A percentile compares a stretch with the other conserved stretches of the same genome.
phyloP scores from a whole-genome alignment of 2,888 invertebrate species.

The Dryocosmus kuriphilus region DNA sequence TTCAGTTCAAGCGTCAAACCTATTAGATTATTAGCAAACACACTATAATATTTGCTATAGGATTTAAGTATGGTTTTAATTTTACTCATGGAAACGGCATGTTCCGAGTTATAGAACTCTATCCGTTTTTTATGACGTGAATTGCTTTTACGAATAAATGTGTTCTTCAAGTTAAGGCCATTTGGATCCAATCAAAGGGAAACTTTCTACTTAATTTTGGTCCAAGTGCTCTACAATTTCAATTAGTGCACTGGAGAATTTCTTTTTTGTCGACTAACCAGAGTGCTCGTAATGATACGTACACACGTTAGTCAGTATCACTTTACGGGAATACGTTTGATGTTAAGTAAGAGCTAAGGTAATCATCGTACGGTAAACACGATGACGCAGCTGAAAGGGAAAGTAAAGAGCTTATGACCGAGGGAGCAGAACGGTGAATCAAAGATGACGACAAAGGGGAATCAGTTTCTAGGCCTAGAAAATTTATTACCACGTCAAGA shows the following conservation, averaged over 20 bases:
- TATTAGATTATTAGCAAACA: too few relatives aligned
- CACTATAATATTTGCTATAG: too few relatives aligned
- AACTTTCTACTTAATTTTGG: too few relatives aligned
- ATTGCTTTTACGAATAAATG: too few relatives aligned
- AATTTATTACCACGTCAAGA: conserved; percentile 40
- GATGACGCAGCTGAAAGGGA: conserved; percentile 45
- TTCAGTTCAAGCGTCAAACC: too few relatives aligned
- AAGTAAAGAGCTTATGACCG: conserved; percentile 43
- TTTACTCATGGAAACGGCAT: too few relatives aligned
- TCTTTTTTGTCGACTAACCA: not conserved
- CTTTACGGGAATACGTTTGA: conserved; percentile 39
- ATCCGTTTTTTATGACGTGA: too few relatives aligned
- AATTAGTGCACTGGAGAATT: not conserved
- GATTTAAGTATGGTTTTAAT: too few relatives aligned
- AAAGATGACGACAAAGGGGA: conserved; percentile 41
- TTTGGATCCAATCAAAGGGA: too few relatives aligned
- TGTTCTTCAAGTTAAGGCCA: too few relatives aligned
- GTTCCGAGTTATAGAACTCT: too few relatives aligned
- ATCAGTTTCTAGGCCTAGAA: conserved; percentile 36
- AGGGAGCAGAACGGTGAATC: conserved; percentile 35
- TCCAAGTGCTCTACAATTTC: not conserved
- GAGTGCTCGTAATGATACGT: conserved; percentile 14
- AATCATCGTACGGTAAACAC: conserved; percentile 55
- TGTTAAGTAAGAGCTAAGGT: conserved; percentile 61
- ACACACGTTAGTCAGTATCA: conserved; percentile 22